phyloP scores from a whole-genome alignment of 2,888 invertebrate genomes.

The Patella depressa region DNA sequence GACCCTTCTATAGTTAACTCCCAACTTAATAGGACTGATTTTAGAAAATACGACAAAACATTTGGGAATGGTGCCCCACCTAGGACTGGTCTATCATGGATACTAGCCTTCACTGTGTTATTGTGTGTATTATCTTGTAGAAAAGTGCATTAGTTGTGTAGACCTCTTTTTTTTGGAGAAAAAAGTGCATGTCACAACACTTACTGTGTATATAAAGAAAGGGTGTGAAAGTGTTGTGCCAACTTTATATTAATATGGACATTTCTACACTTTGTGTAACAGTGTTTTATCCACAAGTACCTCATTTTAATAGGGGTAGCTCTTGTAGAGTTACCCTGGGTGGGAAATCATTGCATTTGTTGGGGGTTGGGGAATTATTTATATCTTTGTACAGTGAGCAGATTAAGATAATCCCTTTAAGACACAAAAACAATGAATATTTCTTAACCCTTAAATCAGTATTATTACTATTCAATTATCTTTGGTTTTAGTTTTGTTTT shows the following conservation, averaged over 20 bases:
- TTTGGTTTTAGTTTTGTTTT: too few relatives aligned
- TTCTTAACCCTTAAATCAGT: too few relatives aligned
- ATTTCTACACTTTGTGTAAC: not conserved
- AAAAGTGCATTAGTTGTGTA: not conserved
- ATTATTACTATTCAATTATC: too few relatives aligned
- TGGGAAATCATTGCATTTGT: conserved; percentile 1
- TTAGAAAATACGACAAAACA: conserved; percentile 44
- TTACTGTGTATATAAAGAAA: not conserved
- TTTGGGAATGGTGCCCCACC: conserved; percentile 28
- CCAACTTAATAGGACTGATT: conserved; percentile 54
- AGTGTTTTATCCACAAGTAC: not conserved
- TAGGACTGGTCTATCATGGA: conserved; percentile 5
- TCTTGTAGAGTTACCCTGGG: not conserved
- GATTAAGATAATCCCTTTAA: not conserved
- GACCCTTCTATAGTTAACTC: conserved; percentile 72
- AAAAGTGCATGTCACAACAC: conserved; percentile 1
- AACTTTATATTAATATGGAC: not conserved
- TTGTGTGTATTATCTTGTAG: conserved; percentile 20
- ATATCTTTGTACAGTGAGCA: not conserved
- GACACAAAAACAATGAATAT: too few relatives aligned
- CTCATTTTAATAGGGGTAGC: not conserved
- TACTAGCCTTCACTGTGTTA: conserved; percentile 19
- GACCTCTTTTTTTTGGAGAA: not conserved
- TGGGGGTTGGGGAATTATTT: not conserved
- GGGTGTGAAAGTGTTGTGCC: conserved; percentile 5